phyloP scores from a whole-genome alignment of 2,888 invertebrate genomes.

The Chalcis sispes region DNA sequence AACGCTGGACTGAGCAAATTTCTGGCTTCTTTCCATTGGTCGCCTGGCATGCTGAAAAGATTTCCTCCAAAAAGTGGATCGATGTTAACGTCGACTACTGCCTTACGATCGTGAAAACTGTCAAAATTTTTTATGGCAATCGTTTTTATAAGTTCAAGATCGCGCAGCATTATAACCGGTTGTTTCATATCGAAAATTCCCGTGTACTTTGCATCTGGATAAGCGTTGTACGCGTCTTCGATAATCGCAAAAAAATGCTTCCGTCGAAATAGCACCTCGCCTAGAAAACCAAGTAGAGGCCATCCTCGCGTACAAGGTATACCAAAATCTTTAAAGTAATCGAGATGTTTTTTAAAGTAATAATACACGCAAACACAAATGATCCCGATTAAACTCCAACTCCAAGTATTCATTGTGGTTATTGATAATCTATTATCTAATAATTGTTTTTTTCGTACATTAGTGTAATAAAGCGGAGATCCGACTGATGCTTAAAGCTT shows the following conservation, averaged over 20 bases:
- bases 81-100: neutral
- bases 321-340: constrained; percentile 5
- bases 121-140: neutral
- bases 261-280: neutral
- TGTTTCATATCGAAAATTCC: neutral
- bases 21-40: neutral
- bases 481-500: too few species aligned
- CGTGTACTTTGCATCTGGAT: constrained; percentile 14
- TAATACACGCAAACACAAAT: neutral
- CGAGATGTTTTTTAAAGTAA: neutral
- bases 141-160: neutral
- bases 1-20: neutral
- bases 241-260: neutral
- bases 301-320: neutral
- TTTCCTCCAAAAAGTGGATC: neutral
- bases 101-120: neutral
- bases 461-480: too few species aligned
- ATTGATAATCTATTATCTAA: too few species aligned
- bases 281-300: neutral
- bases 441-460: too few species aligned
- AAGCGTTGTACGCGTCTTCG: neutral
- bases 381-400: neutral
- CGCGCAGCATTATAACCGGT: constrained; percentile 3
- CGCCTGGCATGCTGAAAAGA: neutral
- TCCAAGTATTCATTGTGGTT: neutral